Base-by-base conservation (phyloP, 2,888 invertebrate species). In the Hyppa rectilinea region DNA sequence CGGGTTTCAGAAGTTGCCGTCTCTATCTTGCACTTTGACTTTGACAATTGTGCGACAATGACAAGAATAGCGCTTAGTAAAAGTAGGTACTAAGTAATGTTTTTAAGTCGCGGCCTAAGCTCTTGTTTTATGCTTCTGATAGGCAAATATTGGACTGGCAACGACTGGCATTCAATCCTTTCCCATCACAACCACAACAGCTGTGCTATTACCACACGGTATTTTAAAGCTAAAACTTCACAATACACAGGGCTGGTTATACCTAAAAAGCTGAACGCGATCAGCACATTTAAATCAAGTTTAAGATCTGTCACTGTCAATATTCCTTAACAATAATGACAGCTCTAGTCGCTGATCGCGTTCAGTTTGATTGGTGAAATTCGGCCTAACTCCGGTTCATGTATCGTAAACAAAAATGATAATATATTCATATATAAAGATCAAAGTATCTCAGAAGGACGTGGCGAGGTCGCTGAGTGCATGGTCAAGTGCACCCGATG, bases 401-500 rank as follows among this genome's bases (percentile, higher is more conserved):
- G 23, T 55, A 56, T 78, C 29, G 23, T 61, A 62, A 67, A 74
- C 64, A 78, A 52, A 53, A n/a, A 61, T 67, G 63, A 65, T 70
- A 70, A 80, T 75, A 26, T 75, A 82, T 79, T 70, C 60, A 65
- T n/a, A 61, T 65, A n/a, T 62, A 82, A 83, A 82, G 72, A 72
- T 65, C 81, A 80, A 73, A 83, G 77, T 71, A 72, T 78, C 40
- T 40, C 40, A n/a, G 52, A 74, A 82, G 83, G 81, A 78, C 78
- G 45, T 7, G 23, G 0, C 58, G 66, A 81, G 81, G 81, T 82
- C 81, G 34, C 10, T 2, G 23, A 14, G 81, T 77, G 79, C 81
- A 43, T 45, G 55, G 60, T 47, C 79, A 81, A 79, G 79, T 36
- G 72, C 78, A 76, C 61, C 50, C 0, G 52, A 47, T 64, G 58